Percentiles rank a stretch among this genome's conserved stretches.
phyloP scores from a whole-genome alignment of 2,797 vertebrate genomes.

The Onychomys arenicola region DNA sequence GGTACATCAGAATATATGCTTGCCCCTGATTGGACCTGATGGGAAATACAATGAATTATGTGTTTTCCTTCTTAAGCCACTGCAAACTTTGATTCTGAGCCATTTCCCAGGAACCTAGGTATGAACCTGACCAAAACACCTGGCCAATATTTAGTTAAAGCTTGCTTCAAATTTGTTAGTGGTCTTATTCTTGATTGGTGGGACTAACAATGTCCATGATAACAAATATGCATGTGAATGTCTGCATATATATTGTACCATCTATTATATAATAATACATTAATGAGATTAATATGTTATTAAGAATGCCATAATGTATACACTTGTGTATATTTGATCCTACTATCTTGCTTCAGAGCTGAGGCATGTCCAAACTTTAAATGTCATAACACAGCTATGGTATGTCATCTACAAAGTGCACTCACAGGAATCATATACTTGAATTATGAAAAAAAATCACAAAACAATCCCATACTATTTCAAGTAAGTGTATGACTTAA shows the following conservation, averaged over 20 bases:
- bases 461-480: neutral
- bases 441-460: neutral
- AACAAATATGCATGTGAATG: neutral
- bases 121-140: neutral
- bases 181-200: neutral
- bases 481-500: neutral
- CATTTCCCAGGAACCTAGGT: neutral
- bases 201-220: neutral
- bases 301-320: neutral
- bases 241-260: neutral
- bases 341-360: neutral
- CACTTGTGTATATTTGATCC: neutral
- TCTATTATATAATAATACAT: neutral
- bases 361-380: neutral
- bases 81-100: neutral
- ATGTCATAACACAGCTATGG: neutral
- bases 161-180: neutral
- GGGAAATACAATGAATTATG: neutral
- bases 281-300: neutral
- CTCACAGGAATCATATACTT: neutral
- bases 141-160: neutral
- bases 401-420: neutral
- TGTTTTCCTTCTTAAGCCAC: neutral
- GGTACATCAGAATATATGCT: neutral
- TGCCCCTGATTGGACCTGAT: neutral